Base-by-base conservation (phyloP, 2,888 invertebrate genomes). In the Bombyx huttoni region DNA sequence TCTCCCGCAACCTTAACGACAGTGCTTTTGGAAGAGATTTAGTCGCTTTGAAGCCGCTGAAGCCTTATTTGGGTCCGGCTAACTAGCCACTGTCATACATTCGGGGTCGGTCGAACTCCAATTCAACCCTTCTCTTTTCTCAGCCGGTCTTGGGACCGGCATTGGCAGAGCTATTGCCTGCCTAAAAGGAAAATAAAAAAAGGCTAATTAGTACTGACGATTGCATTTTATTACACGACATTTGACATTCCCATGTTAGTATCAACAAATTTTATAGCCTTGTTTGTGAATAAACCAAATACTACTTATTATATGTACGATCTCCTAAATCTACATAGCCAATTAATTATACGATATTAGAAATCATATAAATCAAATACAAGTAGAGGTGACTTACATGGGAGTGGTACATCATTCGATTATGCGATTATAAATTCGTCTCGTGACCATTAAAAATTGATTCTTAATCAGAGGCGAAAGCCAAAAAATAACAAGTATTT, bases 381-480 rank as follows among this genome's bases (percentile, higher is more conserved):
- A 24, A 24, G 5, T 5, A 24, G 24, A 24, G 24, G 24, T 24
- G 24, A 24, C 24, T 24, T 24, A 5, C 2, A 24, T 24, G 24
- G 24, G 24, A 24, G 24, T 24, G 10, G 46, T 51, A 13, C 51
- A 52, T 45, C 24, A 35, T 52, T 40, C 49, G 40, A 35, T 34
- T 40, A 48, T 46, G 13, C 49, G 40, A 35, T 34, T 40, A 48
- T 46, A 13, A 52, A 10, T 13, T 24, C 10, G 46, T 53, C 46
- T 53, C 50, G 46, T 50, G 45, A 48, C 48, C 46, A 52, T 24
- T 24, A 24, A 3, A 24, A 24, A 24, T 24, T 48, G 40, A 45
- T 53, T 51, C 13, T 53, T 48, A 56, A 55, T 56, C 40, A 58
- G 54, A 51, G 55, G 56, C 50, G 56, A 61, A 61, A 58, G 55